Evolutionary conservation across 2,888 invertebrate genomes (phyloP).

Genomic region (Trichogramma evanescens): DNA sequence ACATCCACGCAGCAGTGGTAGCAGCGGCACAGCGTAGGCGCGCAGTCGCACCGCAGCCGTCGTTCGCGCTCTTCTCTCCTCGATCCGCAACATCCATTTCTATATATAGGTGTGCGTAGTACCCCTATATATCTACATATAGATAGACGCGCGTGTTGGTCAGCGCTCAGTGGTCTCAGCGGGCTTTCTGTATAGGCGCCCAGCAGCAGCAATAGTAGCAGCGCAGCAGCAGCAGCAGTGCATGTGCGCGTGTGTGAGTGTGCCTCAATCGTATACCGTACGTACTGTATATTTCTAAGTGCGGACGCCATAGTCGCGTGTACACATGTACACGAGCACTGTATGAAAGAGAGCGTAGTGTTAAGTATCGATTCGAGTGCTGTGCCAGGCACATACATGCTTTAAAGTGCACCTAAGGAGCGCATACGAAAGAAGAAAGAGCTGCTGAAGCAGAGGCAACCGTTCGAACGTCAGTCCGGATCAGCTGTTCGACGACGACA

Average conservation of each 20-base stretch:
- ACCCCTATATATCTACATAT: too few species aligned
- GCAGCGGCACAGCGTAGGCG: constrained; percentile 7
- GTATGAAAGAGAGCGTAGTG: too few species aligned
- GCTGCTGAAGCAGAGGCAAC: not conserved
- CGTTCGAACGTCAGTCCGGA: not conserved
- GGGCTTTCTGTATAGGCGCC: not conserved
- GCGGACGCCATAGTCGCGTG: too few species aligned
- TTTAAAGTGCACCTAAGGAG: too few species aligned
- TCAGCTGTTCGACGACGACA: not conserved
- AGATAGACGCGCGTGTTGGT: not conserved
- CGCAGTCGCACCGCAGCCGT: constrained; percentile 7
- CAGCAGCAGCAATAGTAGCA: not conserved
- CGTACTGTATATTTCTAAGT: too few species aligned
- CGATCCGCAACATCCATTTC: not conserved
- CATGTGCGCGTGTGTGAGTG: not conserved
- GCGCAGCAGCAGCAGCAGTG: not conserved
- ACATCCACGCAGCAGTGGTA: too few species aligned
- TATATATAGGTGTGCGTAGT: not conserved
- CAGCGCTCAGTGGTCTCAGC: not conserved
- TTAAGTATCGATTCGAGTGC: too few species aligned
- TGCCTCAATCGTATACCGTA: not conserved
- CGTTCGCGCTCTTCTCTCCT: not conserved
- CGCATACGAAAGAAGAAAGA: too few species aligned
- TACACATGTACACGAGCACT: too few species aligned
- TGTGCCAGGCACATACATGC: too few species aligned